phyloP scores from a whole-genome alignment of 1,140 invertebrate genomes.

The Eupristina koningsbergeri region DNA sequence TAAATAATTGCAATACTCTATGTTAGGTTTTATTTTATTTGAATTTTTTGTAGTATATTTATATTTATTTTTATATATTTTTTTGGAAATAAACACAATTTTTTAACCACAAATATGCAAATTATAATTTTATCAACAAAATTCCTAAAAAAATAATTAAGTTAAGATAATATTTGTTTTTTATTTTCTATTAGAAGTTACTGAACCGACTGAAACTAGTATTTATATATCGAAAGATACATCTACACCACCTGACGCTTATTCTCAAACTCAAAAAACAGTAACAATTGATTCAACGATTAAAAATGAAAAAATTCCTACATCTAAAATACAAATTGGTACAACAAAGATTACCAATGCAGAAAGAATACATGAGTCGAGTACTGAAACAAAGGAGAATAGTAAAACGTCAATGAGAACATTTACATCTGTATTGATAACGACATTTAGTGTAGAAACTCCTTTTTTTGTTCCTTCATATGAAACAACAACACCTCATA shows the following conservation, averaged over 20 bases:
- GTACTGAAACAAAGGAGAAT: slow-evolving; percentile 56
- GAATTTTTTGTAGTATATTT: no score
- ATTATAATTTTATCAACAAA: no score
- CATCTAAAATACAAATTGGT: slow-evolving; percentile 27
- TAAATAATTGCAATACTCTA: no score
- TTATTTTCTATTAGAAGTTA: slow-evolving; percentile 30
- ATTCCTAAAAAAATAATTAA: no score
- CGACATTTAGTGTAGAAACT: slow-evolving; percentile 53
- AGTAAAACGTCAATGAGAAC: slow-evolving; percentile 53
- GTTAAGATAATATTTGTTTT: neutral
- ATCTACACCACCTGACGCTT: neutral
- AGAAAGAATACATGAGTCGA: slow-evolving; percentile 26
- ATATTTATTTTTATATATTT: no score
- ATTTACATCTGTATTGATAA: slow-evolving; percentile 33
- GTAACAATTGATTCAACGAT: neutral
- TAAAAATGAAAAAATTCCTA: slow-evolving; percentile 1
- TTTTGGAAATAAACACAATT: no score
- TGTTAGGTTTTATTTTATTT: no score
- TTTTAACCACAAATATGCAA: no score
- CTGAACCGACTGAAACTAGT: slow-evolving; percentile 23
- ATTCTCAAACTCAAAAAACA: neutral
- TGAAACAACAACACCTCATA: slow-evolving; percentile 45
- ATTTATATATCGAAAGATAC: neutral
- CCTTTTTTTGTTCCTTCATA: slow-evolving; percentile 49
- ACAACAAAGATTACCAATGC: slow-evolving; percentile 28